Conservation (phyloP, 2,113 vertebrate genomes). For the Tympanuchus pallidicinctus region DNA sequence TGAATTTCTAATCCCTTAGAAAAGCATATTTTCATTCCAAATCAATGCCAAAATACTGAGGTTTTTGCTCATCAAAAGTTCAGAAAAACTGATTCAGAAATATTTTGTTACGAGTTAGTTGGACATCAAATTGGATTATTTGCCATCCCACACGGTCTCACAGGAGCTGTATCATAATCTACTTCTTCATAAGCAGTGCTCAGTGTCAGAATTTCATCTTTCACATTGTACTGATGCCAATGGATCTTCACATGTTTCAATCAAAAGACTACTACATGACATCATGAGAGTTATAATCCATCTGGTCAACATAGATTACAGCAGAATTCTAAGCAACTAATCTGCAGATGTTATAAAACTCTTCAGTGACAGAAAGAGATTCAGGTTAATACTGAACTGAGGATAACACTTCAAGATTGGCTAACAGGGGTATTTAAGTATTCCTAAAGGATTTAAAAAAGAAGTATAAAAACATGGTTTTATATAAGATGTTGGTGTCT, state of each 20-base stretch:
- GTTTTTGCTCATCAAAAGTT: slow-evolving; percentile 28
- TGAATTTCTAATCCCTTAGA: background rate
- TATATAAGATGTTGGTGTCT: background rate
- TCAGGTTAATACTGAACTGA: background rate
- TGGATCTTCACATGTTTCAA: background rate
- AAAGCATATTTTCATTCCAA: slow-evolving; percentile 36
- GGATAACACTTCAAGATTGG: background rate
- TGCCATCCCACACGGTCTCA: slow-evolving; percentile 45
- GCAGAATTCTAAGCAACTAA: background rate
- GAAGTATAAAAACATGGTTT: background rate
- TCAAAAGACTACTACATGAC: background rate
- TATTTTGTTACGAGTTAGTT: slow-evolving; percentile 45
- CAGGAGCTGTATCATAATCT: slow-evolving; percentile 42
- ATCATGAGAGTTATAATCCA: background rate
- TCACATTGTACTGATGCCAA: background rate
- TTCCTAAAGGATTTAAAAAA: background rate
- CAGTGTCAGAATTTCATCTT: slow-evolving; percentile 21
- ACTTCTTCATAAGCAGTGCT: slow-evolving; percentile 13
- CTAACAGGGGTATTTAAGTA: background rate
- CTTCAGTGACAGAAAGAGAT: background rate
- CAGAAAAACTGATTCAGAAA: slow-evolving; percentile 52
- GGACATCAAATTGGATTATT: slow-evolving; percentile 57
- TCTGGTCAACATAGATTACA: background rate
- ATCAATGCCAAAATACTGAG: slow-evolving; percentile 48
- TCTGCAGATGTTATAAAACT: background rate